A percentile compares a stretch with the other conserved stretches of the same genome.
These are phyloP conservation scores for Petromus typicus DNA, from an alignment of 2,113 vertebrate genomes.

Conservation along the genomic window DNA sequence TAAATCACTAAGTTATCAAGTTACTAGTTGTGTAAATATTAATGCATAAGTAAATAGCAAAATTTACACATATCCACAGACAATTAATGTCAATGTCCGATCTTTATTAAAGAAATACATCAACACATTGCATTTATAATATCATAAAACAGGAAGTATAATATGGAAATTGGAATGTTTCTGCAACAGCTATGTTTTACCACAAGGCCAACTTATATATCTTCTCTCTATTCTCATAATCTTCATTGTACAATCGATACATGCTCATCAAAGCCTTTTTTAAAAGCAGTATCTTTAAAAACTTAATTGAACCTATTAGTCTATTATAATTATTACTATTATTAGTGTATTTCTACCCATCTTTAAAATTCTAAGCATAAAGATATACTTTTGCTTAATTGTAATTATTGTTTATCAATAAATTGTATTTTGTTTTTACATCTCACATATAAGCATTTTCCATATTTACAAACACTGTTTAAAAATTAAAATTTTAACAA, in stretches of 20 bases:
- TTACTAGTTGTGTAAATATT: neutral
- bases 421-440: neutral
- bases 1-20: neutral
- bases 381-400: slow-evolving; percentile 13
- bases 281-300: neutral
- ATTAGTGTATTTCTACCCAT: neutral
- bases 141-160: neutral
- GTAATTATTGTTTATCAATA: slow-evolving; percentile 17
- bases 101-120: neutral
- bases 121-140: neutral
- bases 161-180: neutral
- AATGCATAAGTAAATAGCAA: neutral
- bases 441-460: neutral
- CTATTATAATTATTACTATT: neutral
- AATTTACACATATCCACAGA: neutral
- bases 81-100: neutral
- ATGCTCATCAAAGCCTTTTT: neutral
- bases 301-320: neutral
- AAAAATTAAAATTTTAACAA: slow-evolving; percentile 37
- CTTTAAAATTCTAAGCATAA: neutral
- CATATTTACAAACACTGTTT: slow-evolving; percentile 16
- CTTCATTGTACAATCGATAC: neutral
- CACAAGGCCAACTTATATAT: neutral
- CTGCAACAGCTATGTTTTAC: neutral
- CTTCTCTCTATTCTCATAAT: neutral